phyloP scores from a whole-genome alignment of 2,113 vertebrate genomes.

The Pollimyrus isidori region DNA sequence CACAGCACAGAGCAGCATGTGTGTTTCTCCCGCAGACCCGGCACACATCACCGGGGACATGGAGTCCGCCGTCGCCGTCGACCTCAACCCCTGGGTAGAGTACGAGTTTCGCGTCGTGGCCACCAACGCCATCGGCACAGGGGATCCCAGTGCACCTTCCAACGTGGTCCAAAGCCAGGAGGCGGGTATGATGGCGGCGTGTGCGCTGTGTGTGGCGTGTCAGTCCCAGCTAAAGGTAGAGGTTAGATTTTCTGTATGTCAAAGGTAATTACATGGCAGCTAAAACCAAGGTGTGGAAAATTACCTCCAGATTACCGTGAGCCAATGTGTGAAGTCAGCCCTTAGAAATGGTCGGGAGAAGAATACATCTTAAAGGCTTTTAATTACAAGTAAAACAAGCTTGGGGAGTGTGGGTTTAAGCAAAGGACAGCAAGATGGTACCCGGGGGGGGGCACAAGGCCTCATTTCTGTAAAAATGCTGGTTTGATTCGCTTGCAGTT shows the following conservation, averaged over 20 bases:
- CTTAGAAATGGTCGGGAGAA: background rate
- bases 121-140: conserved; percentile 85
- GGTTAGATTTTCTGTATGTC: background rate
- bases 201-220: background rate
- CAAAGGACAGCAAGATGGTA: background rate
- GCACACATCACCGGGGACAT: conserved; percentile 84
- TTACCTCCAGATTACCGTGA: background rate
- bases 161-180: conserved; percentile 82
- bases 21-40: conserved; percentile 64
- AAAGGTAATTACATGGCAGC: background rate
- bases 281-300: background rate
- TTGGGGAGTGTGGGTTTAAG: background rate
- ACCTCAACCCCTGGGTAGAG: conserved; percentile 93
- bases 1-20: background rate
- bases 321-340: background rate
- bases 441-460: background rate
- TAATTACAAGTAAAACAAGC: background rate
- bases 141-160: conserved; percentile 84
- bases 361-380: background rate
- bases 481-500: background rate
- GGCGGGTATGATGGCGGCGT: conserved; percentile 66
- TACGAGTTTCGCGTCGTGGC: conserved; percentile 96
- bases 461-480: background rate
- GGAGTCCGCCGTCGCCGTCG: conserved; percentile 89
- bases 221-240: background rate